These are phyloP conservation scores for Halocynthia roretzi DNA, from an alignment of 23 tunicate genomes.

Conservation along the genomic window DNA sequence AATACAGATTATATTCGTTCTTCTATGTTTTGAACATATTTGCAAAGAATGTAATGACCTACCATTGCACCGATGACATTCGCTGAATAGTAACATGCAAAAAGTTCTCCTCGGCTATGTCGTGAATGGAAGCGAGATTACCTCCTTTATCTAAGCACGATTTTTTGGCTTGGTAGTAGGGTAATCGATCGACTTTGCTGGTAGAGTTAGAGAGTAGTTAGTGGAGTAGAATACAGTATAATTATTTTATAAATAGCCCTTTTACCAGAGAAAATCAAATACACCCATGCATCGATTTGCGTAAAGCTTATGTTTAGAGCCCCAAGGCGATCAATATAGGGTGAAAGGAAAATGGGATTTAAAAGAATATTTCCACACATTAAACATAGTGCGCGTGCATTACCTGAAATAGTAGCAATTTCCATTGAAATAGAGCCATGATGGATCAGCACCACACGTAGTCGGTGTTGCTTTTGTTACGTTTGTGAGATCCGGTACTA, in stretches of 20 bases:
- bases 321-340: no score
- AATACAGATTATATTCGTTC: background rate
- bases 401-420: constrained; percentile 91
- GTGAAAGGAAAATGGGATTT: no score
- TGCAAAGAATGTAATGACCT: background rate
- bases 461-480: constrained; percentile 41
- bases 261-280: background rate
- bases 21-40: background rate
- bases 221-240: background rate
- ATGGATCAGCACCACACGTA: constrained; percentile 35
- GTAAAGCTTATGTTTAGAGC: no score
- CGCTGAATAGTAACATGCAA: constrained; percentile 39
- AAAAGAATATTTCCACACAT: background rate
- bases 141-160: constrained; percentile 30
- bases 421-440: constrained; percentile 69
- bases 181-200: constrained; percentile 36
- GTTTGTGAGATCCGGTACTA: constrained; percentile 33
- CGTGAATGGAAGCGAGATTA: constrained; percentile 44
- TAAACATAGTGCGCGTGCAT: background rate
- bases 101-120: constrained; percentile 46
- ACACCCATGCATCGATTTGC: no score
- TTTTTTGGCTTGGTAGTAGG: constrained; percentile 52
- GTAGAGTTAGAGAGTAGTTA: background rate
- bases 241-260: constrained; percentile 2
- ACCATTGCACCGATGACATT: constrained; percentile 25